Evolutionary conservation across 2,888 invertebrate genomes (phyloP).

Genomic region (Pseudococcus longispinus): DNA sequence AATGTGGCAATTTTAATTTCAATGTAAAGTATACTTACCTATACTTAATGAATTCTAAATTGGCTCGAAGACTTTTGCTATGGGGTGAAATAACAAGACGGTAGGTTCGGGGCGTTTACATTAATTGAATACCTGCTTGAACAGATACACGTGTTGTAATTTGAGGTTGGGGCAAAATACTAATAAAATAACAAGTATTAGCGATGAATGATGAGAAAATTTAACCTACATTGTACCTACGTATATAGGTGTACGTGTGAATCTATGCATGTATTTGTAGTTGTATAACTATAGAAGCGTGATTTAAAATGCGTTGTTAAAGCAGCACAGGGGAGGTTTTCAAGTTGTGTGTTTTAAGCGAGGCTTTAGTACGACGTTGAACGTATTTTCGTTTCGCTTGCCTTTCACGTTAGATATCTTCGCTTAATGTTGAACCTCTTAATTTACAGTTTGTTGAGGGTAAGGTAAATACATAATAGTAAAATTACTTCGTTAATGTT

Average conservation of each 20-base stretch:
- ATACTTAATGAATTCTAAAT: no score
- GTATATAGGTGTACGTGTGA: background rate
- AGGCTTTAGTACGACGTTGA: background rate
- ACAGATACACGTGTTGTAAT: background rate
- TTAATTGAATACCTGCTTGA: background rate
- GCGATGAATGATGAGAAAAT: background rate
- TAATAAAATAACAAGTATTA: background rate
- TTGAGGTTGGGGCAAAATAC: background rate
- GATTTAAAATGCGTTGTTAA: background rate
- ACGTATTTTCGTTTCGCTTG: background rate
- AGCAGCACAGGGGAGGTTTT: no score
- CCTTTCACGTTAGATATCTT: background rate
- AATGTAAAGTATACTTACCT: no score
- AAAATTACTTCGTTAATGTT: conserved; percentile 20
- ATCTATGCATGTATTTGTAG: background rate
- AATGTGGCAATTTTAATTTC: no score
- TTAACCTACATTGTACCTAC: background rate
- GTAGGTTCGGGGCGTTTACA: no score
- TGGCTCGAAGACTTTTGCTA: no score
- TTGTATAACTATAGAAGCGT: background rate
- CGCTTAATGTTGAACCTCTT: background rate
- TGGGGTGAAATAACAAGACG: no score
- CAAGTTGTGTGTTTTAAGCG: background rate
- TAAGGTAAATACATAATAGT: conserved; percentile 25
- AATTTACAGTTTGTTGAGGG: conserved; percentile 4